Evolutionary conservation across 2,797 vertebrate species (phyloP).

Genomic region (Dendrocincla fuliginosa): DNA sequence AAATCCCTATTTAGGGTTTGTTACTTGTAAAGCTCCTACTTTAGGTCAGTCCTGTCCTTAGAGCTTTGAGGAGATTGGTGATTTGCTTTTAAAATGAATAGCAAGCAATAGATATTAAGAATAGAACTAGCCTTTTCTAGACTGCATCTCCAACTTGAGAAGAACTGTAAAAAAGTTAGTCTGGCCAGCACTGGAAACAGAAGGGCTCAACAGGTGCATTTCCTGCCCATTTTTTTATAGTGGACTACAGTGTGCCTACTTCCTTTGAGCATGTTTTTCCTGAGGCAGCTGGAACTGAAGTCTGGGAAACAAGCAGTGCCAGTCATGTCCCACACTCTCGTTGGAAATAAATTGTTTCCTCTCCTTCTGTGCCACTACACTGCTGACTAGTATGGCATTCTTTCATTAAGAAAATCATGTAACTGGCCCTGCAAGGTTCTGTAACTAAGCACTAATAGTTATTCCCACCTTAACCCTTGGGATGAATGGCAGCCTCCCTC

Average conservation of each 20-base stretch:
- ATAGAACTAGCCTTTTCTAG: neutral
- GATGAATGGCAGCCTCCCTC: neutral
- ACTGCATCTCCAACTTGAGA: neutral
- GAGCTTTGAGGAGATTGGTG: neutral
- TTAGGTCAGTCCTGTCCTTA: neutral
- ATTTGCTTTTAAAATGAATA: neutral
- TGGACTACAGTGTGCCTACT: neutral
- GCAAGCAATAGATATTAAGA: neutral
- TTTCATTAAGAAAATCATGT: neutral
- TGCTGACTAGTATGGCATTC: neutral
- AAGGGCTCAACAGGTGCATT: neutral
- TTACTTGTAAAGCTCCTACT: neutral
- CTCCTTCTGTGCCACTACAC: neutral
- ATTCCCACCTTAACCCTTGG: neutral
- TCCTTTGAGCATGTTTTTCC: neutral
- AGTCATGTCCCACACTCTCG: neutral
- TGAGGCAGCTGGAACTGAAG: neutral
- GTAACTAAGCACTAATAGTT: neutral
- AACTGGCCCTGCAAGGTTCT: conserved; percentile 13
- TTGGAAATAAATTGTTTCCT: neutral
- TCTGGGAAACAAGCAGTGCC: neutral
- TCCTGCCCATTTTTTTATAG: rapidly evolving
- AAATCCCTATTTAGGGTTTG: neutral
- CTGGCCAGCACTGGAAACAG: neutral
- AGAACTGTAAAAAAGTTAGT: neutral